These are phyloP conservation scores for Ptyas mucosa DNA, from an alignment of 2,113 vertebrate species.

Conservation along the genomic window DNA sequence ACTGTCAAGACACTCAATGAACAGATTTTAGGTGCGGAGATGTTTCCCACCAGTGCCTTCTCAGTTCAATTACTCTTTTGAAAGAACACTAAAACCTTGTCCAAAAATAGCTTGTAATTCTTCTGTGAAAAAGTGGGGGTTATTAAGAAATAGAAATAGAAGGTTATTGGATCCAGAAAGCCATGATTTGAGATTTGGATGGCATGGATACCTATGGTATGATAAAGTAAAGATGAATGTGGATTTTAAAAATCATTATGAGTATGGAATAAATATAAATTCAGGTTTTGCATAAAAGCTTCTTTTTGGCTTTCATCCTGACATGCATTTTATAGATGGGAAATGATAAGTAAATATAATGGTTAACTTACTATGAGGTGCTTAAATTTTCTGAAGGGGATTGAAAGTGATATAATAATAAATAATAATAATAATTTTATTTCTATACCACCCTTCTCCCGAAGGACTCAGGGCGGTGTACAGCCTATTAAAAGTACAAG, in stretches of 20 bases:
- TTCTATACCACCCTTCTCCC: too few relatives aligned
- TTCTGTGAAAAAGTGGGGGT: neutral
- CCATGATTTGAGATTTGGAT: neutral
- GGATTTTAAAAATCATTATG: neutral
- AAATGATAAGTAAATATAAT: neutral
- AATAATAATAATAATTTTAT: too few relatives aligned
- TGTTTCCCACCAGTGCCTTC: neutral
- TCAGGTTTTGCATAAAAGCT: neutral
- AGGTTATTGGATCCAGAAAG: neutral
- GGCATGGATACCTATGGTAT: neutral
- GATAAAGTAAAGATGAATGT: neutral
- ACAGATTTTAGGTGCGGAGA: neutral
- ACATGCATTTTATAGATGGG: neutral
- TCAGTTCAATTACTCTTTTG: neutral
- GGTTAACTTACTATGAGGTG: neutral
- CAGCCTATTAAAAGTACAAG: too few relatives aligned
- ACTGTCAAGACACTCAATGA: neutral
- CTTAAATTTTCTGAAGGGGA: neutral
- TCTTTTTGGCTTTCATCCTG: neutral
- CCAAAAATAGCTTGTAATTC: neutral
- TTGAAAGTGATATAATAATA: neutral
- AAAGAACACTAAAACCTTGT: neutral
- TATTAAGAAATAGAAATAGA: neutral
- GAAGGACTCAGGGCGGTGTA: too few relatives aligned
- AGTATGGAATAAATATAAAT: neutral